Evolutionary conservation across 2,797 vertebrate genomes (phyloP).

Genomic region (Crax fasciolata): DNA sequence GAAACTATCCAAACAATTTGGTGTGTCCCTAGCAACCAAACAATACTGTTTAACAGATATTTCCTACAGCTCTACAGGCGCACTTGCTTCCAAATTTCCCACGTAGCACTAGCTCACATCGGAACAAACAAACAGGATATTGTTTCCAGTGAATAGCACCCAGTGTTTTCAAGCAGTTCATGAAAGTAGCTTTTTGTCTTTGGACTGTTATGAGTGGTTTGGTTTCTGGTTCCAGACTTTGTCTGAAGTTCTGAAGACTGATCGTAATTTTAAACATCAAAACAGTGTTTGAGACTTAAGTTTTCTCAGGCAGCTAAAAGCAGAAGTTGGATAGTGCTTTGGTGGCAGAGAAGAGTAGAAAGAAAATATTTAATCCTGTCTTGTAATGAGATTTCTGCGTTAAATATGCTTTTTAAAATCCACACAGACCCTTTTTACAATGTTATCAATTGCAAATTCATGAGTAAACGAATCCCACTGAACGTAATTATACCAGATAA

Average conservation of each 20-base stretch:
- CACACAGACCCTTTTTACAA: not conserved
- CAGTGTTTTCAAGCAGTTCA: constrained; percentile 53
- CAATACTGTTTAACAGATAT: constrained; percentile 65
- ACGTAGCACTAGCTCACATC: constrained; percentile 40
- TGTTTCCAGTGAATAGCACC: constrained; percentile 77
- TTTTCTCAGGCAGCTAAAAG: not conserved
- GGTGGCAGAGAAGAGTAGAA: not conserved
- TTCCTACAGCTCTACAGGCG: constrained; percentile 27
- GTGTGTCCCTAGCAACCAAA: constrained; percentile 69
- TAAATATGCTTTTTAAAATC: not conserved
- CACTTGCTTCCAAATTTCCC: constrained; percentile 71
- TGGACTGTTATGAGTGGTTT: constrained; percentile 23
- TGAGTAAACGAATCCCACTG: constrained; percentile 24
- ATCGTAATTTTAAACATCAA: constrained; percentile 1
- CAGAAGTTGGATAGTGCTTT: not conserved
- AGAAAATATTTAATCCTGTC: not conserved
- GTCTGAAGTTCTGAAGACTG: not conserved
- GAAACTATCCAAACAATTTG: constrained; percentile 67
- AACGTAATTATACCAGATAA: constrained; percentile 5
- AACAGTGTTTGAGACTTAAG: not conserved
- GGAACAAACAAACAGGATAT: constrained; percentile 73
- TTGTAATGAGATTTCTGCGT: not conserved
- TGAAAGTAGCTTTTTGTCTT: constrained; percentile 63
- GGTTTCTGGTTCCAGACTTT: constrained; percentile 43
- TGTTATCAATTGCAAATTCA: not conserved